Evolutionary conservation across 2,888 invertebrate genomes (phyloP), one percentile per base, ranked within the genome.

Genomic region (Pachycephus smyrnensis): DNA sequence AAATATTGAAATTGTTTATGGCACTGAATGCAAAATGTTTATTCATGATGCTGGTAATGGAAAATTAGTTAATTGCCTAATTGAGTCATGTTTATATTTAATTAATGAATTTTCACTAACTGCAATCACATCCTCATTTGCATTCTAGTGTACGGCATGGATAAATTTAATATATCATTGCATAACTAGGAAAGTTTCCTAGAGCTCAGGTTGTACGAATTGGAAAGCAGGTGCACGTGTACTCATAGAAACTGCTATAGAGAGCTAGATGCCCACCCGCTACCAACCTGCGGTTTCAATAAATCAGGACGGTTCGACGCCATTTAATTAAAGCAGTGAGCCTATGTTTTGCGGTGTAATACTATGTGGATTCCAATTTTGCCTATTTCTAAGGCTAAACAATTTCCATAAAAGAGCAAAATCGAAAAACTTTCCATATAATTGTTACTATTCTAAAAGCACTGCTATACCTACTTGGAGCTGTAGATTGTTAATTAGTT

Each of bases 311-410:
- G 76, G 78, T 78, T 78, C 76, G 75, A 71, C 78, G 76, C 68
- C 78, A 75, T 78, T 78, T 78, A 78, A 78, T 78, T 78, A 78
- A 78, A 73, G 78, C 78, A 78, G 78, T n/a, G 68, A 71, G 78
- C 78, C 76, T 78, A 78, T 75, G 78, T 75, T 73, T 75, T 55
- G 78, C 76, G 76, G 73, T 76, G 78, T 78, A 78, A 76, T 78
- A 75, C 76, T 69, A 73, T 75, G 76, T 33, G 15, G 35, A 75
- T 78, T 78, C 73, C 23, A 68, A 32, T 36, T 32, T 36, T 71
- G 23, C 2, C 23, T 55, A 23, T 55, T 55, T 55, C 55, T 2
- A 55, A 55, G 23, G 23, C 55, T 55, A 55, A 55, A 55, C 23
- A 55, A 23, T 55, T 55, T 55, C 15, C 23, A 23, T 23, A 23